Percentiles rank a stretch among this genome's conserved stretches.
These are phyloP conservation scores for Dolomedes plantarius DNA, from an alignment of 2,888 invertebrate species.

Conservation along the genomic window DNA sequence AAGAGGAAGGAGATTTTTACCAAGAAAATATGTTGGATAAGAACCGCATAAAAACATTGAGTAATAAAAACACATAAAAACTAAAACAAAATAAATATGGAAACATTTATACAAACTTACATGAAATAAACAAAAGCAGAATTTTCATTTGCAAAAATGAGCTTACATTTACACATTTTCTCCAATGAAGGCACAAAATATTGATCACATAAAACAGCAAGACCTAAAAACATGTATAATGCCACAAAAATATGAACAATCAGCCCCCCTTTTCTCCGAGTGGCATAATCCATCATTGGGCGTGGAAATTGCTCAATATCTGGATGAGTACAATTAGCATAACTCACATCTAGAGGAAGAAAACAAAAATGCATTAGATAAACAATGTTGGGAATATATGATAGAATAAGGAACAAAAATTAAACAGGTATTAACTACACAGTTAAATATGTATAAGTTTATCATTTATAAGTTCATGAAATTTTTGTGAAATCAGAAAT, in stretches of 20 bases:
- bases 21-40: too few relatives aligned
- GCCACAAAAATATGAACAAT: conserved; percentile 72
- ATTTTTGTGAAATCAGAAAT: too few relatives aligned
- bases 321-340: conserved; percentile 72
- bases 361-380: background rate
- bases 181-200: conserved; percentile 74
- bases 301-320: conserved; percentile 73
- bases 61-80: too few relatives aligned
- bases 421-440: background rate
- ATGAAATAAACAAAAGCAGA: too few relatives aligned
- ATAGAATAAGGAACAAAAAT: background rate
- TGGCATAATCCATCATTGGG: conserved; percentile 63
- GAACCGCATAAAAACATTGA: too few relatives aligned
- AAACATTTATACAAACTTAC: too few relatives aligned
- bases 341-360: background rate
- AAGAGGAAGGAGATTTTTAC: too few relatives aligned
- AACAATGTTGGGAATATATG: background rate
- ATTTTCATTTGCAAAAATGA: too few relatives aligned
- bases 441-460: too few relatives aligned
- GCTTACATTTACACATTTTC: conserved; percentile 69
- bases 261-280: conserved; percentile 70
- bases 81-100: too few relatives aligned
- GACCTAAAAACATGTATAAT: conserved; percentile 72
- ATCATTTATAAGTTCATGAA: too few relatives aligned
- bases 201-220: conserved; percentile 73